These are phyloP conservation scores for Pilophorus perplexus DNA, from an alignment of 2,888 invertebrate genomes.

Conservation along the genomic window DNA sequence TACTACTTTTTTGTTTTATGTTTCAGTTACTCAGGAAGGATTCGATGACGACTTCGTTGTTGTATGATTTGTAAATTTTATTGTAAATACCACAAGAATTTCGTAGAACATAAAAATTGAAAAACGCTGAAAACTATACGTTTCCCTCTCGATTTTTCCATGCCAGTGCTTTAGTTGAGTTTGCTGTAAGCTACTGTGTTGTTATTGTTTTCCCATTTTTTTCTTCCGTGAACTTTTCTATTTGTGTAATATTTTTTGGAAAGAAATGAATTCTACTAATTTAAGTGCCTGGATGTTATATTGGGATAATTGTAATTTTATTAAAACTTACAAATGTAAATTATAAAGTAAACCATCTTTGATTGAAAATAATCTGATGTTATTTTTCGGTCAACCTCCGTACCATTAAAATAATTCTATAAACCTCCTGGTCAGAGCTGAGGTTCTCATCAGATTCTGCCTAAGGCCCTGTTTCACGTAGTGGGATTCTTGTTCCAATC, in stretches of 20 bases:
- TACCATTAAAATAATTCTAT: too few relatives aligned
- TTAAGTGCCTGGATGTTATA: conserved; percentile 39
- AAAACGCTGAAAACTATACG: neutral
- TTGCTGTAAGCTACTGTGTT: neutral
- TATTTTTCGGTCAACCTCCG: neutral
- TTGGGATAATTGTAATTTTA: conserved; percentile 28
- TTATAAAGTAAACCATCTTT: neutral
- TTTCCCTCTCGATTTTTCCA: neutral
- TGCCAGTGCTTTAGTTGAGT: neutral
- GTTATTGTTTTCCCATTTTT: neutral
- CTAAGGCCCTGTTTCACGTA: too few relatives aligned
- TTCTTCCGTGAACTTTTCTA: neutral
- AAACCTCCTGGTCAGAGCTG: too few relatives aligned
- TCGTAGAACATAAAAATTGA: neutral
- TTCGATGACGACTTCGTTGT: conserved; percentile 36
- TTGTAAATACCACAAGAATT: conserved; percentile 29
- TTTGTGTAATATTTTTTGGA: conserved; percentile 12
- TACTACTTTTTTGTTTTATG: too few relatives aligned
- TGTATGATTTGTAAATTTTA: conserved; percentile 24
- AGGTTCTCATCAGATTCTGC: too few relatives aligned
- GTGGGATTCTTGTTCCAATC: too few relatives aligned
- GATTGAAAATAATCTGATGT: neutral
- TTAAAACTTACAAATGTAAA: conserved; percentile 9
- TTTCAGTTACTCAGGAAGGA: conserved; percentile 31
- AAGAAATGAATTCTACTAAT: conserved; percentile 29